Base-by-base conservation (phyloP, 2,113 vertebrate species). In the Merops nubicus region DNA sequence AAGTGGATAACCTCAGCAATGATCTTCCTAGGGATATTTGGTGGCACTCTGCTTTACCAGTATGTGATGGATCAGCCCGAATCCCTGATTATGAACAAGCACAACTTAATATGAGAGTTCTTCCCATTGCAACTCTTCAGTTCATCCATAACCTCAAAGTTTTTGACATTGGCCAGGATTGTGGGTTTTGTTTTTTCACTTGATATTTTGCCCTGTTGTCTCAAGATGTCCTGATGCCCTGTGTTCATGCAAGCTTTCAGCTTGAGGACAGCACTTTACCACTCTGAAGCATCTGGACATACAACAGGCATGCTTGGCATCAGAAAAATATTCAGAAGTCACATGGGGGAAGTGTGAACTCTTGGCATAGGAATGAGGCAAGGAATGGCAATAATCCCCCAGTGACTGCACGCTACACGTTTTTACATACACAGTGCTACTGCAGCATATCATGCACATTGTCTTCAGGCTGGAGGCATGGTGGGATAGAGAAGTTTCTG, bases 331-430 rank as follows among this genome's bases (percentile, higher is more conserved):
- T n/a, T 68, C 17, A 29, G 47, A 54, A 72, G 15, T 45, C 87
- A 69, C 56, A n/a, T 5, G 28, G 7, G 15, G 20, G 2, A 75
- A 38, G 4, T 63, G 36, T 74, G 62, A 81, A 48, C 7, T 67
- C 31, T 47, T 17, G 1, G 22, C 0, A 0, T 9, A 62, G 8
- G 43, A 31, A 16, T 53, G 34, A 26, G 11, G 19, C 48, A 69
- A 28, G 21, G 43, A 68, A 33, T 51, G 22, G 17, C 25, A 67
- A 18, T 59, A 38, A 80, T 17, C 20, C 31, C 25, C 51, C 23
- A 48, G n/a, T 53, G n/a, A 31, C 8, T 8, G 4, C 9, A 11
- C 53, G 22, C 20, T 34, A 50, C 25, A 25, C 48, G 15, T 56
- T 85, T 74, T 74, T 47, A n/a, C n/a, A 20, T 54, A 15, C 5